phyloP scores from a whole-genome alignment of 2,113 vertebrate species.

The Xerus inauris region DNA sequence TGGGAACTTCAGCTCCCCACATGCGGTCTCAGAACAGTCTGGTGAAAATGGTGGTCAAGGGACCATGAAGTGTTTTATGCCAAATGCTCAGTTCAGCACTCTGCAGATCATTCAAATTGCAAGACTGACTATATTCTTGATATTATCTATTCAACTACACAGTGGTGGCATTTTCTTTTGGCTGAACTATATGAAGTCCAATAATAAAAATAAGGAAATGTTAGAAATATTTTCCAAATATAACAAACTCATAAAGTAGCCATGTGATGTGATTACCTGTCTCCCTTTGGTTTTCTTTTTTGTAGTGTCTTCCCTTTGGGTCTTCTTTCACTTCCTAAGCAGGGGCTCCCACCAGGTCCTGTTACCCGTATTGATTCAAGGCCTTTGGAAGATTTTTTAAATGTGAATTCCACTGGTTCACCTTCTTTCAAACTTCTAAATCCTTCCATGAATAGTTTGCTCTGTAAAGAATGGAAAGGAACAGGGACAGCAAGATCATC shows the following conservation, averaged over 20 bases:
- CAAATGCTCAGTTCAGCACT: background rate
- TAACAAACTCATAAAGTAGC: background rate
- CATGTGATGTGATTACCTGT: conserved; percentile 91
- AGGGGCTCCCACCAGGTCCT: conserved; percentile 96
- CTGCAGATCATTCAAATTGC: background rate
- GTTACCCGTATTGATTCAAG: conserved; percentile 99
- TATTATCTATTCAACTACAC: background rate
- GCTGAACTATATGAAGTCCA: background rate
- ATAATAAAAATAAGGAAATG: conserved; percentile 47
- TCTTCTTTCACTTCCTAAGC: conserved; percentile 98
- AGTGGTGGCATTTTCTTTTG: background rate
- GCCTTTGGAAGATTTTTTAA: conserved; percentile 99
- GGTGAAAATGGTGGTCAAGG: background rate
- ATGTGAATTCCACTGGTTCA: conserved; percentile 99
- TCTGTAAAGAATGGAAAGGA: conserved; percentile 87
- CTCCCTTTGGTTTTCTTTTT: conserved; percentile 99
- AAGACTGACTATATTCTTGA: background rate
- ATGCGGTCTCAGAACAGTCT: background rate
- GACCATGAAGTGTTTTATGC: background rate
- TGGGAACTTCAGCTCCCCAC: background rate
- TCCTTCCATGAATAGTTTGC: conserved; percentile 99
- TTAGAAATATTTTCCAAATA: conserved; percentile 57
- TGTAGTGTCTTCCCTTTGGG: conserved; percentile 97
- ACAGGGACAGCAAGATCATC: conserved; percentile 68
- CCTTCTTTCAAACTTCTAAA: conserved; percentile 99